A percentile compares a stretch with the other conserved stretches of the same genome.
These are phyloP conservation scores for Arctia plantaginis DNA, from an alignment of 2,888 invertebrate genomes.

Conservation along the genomic window DNA sequence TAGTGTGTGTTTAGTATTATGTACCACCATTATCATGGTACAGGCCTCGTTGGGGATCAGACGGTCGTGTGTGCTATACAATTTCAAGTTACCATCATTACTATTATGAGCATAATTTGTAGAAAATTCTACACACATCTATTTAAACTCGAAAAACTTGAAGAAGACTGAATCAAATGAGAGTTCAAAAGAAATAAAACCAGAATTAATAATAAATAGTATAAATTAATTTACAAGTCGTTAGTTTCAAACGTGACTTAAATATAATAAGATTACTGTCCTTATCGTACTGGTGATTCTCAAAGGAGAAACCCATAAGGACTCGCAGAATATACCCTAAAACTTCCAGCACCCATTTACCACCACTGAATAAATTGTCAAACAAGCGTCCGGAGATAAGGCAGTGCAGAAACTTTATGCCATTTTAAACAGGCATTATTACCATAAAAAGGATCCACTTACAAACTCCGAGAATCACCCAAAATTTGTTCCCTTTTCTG, in stretches of 20 bases:
- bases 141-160: background rate
- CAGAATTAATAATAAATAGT: background rate
- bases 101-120: background rate
- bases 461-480: conserved; percentile 56
- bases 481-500: conserved; percentile 46
- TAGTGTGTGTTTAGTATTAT: background rate
- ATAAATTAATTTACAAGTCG: background rate
- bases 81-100: too few relatives aligned
- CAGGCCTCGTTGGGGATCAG: background rate
- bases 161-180: background rate
- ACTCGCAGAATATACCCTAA: conserved; percentile 33
- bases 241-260: background rate
- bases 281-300: conserved; percentile 18
- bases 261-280: conserved; percentile 19
- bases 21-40: background rate
- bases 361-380: conserved; percentile 64
- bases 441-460: conserved; percentile 56
- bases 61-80: too few relatives aligned
- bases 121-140: background rate
- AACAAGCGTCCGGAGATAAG: conserved; percentile 57
- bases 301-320: conserved; percentile 16
- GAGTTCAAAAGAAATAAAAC: background rate
- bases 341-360: conserved; percentile 46
- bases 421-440: conserved; percentile 60
- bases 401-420: conserved; percentile 63